phyloP scores from a whole-genome alignment of 1,140 invertebrate genomes.

The Hyphantria cunea region DNA sequence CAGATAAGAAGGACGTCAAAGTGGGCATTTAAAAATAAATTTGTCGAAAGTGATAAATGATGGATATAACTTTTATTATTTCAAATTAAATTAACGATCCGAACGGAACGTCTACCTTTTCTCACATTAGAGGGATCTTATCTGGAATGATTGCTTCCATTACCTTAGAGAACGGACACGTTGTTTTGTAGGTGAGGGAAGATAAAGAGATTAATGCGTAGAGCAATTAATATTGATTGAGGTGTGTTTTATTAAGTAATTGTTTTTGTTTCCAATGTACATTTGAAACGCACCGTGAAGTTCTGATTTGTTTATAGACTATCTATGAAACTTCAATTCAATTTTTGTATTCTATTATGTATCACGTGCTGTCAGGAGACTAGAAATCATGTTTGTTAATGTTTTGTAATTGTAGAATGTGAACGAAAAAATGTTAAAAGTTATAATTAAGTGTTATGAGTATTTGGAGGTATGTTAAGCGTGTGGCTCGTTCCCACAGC shows the following conservation, averaged over 20 bases:
- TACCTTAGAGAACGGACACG: slow-evolving; percentile 73
- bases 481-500: slow-evolving; percentile 72
- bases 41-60: slow-evolving; percentile 80
- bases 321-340: not conserved
- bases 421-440: slow-evolving; percentile 23
- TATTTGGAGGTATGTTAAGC: slow-evolving; percentile 60
- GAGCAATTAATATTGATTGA: slow-evolving; percentile 78
- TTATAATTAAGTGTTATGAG: slow-evolving; percentile 53
- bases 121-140: slow-evolving; percentile 80
- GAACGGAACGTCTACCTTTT: slow-evolving; percentile 73
- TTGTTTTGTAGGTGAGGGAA: slow-evolving; percentile 69
- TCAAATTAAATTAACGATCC: slow-evolving; percentile 81
- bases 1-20: slow-evolving; percentile 64
- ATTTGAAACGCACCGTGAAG: slow-evolving; percentile 64
- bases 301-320: slow-evolving; percentile 37
- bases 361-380: no score
- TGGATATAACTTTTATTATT: slow-evolving; percentile 79
- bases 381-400: not conserved
- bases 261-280: slow-evolving; percentile 75
- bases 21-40: slow-evolving; percentile 79
- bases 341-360: no score
- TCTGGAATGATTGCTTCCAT: slow-evolving; percentile 80
- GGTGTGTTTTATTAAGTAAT: slow-evolving; percentile 81
- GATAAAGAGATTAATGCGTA: slow-evolving; percentile 69
- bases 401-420: not conserved